Base-by-base conservation (phyloP, 23 tunicate species). In the Phallusia fumigata region DNA sequence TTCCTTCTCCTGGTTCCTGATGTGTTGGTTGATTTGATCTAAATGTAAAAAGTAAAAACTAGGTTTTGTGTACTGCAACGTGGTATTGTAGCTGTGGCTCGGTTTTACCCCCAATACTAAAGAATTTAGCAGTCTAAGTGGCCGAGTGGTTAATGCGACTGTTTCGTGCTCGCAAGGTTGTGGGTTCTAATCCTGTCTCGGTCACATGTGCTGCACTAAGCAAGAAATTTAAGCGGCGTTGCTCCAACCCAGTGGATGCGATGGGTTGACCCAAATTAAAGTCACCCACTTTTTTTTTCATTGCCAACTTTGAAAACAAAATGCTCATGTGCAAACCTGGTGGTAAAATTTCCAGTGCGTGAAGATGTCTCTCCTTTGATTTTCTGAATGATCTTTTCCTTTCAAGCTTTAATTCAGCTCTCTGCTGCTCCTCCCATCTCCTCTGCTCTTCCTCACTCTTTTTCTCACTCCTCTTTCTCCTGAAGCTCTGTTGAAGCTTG, bases 321-420 rank as follows among this genome's bases (percentile, higher is more conserved):
- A 65, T 2, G 5, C n/a, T n/a, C n/a, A 2, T 26, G 31, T 65
- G 32, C 32, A 74, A 34, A 85, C 88, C 65, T 18, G 96, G 90
- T 21, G 96, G 96, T 28, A 91, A 77, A 35, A 91, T 91, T 44
- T 91, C 90, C 26, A 91, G 30, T 35, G 89, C 82, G 16, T 77
- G 85, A 36, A 91, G 47, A 51, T 86, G 87, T 58, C 79, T 86
- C 74, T 91, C 96, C 52, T 86, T 76, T 47, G 84, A 65, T 64
- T 74, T 83, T 36, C 96, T 74, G 35, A 91, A 58, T 0, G 85
- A 83, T 26, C 87, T 78, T 75, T 74, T 88, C 35, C 77, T 78
- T 18, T 78, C 51, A 69, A 82, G 77, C 36, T 91, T 80, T 2
- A 47, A 3, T 51, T 78, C 81, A 32, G 82, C 30, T 22, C 45